phyloP scores from a whole-genome alignment of 2,888 invertebrate genomes.

The Drosophila mettleri region DNA sequence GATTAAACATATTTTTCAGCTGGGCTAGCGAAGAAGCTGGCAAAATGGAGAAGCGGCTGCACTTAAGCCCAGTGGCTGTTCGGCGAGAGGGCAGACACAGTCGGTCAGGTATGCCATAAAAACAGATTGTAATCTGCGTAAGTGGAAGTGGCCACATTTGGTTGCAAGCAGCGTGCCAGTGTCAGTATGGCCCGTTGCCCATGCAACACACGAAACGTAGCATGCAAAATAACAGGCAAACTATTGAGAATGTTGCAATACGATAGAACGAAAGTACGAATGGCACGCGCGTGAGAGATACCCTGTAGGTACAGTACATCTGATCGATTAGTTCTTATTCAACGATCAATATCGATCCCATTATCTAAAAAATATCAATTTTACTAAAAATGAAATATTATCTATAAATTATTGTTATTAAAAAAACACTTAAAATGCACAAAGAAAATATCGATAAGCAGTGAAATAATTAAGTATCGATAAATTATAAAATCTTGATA shows the following conservation, averaged over 20 bases:
- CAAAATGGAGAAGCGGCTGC: slow-evolving; percentile 29
- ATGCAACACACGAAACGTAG: slow-evolving; percentile 17
- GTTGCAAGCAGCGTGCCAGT: slow-evolving; percentile 47
- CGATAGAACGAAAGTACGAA: background rate
- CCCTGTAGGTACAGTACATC: slow-evolving; percentile 10
- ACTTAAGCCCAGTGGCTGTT: slow-evolving; percentile 38
- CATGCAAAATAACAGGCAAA: slow-evolving; percentile 22
- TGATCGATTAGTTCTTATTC: too few relatives aligned
- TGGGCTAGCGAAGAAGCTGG: slow-evolving; percentile 20
- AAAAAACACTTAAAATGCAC: too few relatives aligned
- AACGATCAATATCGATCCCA: too few relatives aligned
- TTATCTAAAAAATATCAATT: too few relatives aligned
- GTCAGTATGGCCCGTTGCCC: slow-evolving; percentile 25
- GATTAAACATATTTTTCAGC: slow-evolving; percentile 62
- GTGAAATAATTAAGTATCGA: too few relatives aligned
- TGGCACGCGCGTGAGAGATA: background rate
- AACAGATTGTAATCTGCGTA: slow-evolving; percentile 78
- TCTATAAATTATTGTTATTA: too few relatives aligned
- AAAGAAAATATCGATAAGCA: too few relatives aligned
- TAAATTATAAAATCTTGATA: too few relatives aligned
- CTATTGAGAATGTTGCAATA: background rate
- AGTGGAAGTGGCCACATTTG: slow-evolving; percentile 76
- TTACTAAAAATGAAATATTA: too few relatives aligned
- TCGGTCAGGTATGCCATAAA: slow-evolving; percentile 59
- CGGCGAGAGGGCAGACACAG: background rate